A percentile compares a stretch with the other conserved stretches of the same genome.
phyloP scores from a whole-genome alignment of 2,888 invertebrate species.

The Epirrhoe alternata region DNA sequence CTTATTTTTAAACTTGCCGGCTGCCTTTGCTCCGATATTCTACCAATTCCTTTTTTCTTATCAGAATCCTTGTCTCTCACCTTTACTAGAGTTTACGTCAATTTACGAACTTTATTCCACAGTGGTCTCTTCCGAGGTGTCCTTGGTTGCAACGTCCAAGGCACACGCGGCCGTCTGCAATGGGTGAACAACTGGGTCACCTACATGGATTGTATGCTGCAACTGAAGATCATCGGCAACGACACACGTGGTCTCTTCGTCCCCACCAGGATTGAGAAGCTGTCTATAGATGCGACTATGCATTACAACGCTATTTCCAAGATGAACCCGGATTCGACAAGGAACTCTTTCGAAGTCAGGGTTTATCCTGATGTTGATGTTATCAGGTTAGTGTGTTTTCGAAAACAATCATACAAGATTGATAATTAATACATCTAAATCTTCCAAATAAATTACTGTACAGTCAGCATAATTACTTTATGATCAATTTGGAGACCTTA shows the following conservation, averaged over 20 bases:
- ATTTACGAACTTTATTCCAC: conserved; percentile 46
- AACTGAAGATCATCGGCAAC: conserved; percentile 90
- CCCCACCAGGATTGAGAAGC: conserved; percentile 90
- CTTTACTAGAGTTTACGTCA: no score
- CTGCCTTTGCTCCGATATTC: no score
- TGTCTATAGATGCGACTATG: conserved; percentile 88
- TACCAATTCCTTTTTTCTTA: no score
- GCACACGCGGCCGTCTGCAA: conserved; percentile 79
- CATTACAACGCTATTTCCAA: conserved; percentile 82
- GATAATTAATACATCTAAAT: no score
- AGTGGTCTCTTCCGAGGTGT: conserved; percentile 87
- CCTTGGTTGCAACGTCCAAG: conserved; percentile 79
- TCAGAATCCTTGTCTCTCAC: no score
- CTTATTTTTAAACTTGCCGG: no score
- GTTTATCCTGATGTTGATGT: conserved; percentile 80
- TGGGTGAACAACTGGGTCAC: conserved; percentile 95
- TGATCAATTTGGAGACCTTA: no score
- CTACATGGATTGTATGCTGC: conserved; percentile 95
- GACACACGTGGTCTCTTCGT: conserved; percentile 89
- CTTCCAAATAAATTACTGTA: no score
- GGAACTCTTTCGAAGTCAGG: conserved; percentile 76
- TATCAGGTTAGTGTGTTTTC: conserved; percentile 70
- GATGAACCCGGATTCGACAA: conserved; percentile 74
- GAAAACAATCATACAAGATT: no score
- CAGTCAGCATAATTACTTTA: no score